phyloP scores from a whole-genome alignment of 2,797 vertebrate genomes.

The Paramormyrops hopkinsi region DNA sequence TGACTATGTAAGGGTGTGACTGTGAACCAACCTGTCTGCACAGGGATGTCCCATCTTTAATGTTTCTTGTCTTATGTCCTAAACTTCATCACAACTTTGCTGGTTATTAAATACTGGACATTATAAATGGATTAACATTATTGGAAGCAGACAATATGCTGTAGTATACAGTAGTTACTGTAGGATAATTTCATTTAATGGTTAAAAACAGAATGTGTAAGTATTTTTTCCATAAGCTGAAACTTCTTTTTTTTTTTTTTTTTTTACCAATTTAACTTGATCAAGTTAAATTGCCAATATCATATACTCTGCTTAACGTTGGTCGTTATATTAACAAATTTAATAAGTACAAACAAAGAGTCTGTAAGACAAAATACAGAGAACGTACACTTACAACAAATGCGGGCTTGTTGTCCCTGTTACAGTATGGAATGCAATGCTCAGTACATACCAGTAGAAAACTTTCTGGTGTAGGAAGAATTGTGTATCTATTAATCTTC shows the following conservation, averaged over 20 bases:
- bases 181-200: background rate
- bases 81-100: background rate
- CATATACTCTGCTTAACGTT: background rate
- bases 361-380: background rate
- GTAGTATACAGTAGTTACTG: background rate
- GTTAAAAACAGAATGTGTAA: background rate
- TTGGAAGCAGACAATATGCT: background rate
- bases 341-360: background rate
- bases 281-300: background rate
- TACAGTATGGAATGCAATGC: background rate
- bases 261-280: background rate
- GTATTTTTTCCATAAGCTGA: background rate
- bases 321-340: background rate
- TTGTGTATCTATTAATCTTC: background rate
- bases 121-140: background rate
- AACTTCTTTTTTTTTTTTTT: background rate
- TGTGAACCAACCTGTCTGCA: background rate
- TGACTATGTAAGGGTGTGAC: background rate
- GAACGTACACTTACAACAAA: background rate
- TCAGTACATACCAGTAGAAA: background rate
- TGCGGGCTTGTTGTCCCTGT: background rate
- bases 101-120: background rate
- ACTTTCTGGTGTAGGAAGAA: background rate
- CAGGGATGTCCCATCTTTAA: background rate
- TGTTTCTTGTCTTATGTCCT: background rate